phyloP scores from a whole-genome alignment of 1,140 invertebrate genomes.

The Rhyacophila brunnea region DNA sequence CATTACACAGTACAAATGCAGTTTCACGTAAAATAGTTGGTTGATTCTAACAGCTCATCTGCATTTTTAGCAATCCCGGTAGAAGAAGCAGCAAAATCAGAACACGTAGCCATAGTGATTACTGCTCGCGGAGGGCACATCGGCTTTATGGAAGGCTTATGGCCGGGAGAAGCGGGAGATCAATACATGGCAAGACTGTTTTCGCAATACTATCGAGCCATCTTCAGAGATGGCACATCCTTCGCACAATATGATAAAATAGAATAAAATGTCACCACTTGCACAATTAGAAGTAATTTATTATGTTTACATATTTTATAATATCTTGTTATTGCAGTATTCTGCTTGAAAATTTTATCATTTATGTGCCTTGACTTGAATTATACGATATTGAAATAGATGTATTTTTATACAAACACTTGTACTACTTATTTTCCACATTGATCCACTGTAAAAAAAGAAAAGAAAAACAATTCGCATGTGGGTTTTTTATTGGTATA shows the following conservation, averaged over 20 bases:
- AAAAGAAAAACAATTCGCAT: conserved; percentile 9
- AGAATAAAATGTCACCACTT: not conserved
- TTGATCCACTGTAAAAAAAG: not conserved
- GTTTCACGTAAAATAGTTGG: conserved; percentile 3
- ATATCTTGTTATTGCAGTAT: no score
- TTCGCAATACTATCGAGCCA: conserved; percentile 58
- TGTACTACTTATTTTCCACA: not conserved
- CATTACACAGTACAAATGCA: no score
- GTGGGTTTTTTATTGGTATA: conserved; percentile 32
- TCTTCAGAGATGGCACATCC: conserved; percentile 40
- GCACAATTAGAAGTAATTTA: conserved; percentile 3
- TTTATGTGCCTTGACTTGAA: conserved; percentile 12
- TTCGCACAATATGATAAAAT: conserved; percentile 5
- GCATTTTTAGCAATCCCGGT: conserved; percentile 62
- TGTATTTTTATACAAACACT: not conserved
- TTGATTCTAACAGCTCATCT: no score
- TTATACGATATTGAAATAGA: conserved; percentile 6
- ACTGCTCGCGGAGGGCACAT: conserved; percentile 79
- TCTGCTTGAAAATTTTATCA: conserved; percentile 7
- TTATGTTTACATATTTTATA: not conserved
- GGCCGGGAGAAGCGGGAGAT: conserved; percentile 54
- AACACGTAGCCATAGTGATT: conserved; percentile 70
- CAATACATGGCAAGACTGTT: conserved; percentile 68
- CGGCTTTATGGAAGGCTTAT: conserved; percentile 74
- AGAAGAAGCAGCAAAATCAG: conserved; percentile 60